phyloP scores from a whole-genome alignment of 2,797 vertebrate genomes.

The Mormyrus hasselquistii region DNA sequence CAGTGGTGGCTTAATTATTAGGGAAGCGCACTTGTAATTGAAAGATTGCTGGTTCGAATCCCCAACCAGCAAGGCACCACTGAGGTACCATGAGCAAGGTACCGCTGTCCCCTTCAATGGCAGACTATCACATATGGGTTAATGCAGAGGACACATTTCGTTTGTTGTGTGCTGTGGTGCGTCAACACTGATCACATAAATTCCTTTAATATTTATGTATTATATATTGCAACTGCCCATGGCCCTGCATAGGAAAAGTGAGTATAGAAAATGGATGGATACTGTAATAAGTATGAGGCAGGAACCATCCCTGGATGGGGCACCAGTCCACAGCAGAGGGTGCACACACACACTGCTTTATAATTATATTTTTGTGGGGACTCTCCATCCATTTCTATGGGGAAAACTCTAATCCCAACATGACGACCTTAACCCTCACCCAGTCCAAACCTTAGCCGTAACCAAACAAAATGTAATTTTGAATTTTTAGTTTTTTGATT shows the following conservation, averaged over 20 bases:
- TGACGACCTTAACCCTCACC: background rate
- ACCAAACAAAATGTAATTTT: too few species aligned
- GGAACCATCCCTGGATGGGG: background rate
- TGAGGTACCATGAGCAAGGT: background rate
- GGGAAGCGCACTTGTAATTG: background rate
- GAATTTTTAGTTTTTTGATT: too few species aligned
- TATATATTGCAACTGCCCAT: background rate
- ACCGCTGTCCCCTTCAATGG: background rate
- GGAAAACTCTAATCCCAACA: background rate
- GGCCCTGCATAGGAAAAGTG: background rate
- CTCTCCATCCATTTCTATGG: background rate
- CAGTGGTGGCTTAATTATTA: background rate
- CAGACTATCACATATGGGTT: background rate
- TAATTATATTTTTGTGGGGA: background rate
- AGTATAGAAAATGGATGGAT: background rate
- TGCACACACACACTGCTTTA: background rate
- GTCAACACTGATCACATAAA: background rate
- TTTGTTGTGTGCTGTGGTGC: too few species aligned
- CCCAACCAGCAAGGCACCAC: too few species aligned
- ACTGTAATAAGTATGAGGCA: background rate
- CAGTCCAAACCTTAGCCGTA: background rate
- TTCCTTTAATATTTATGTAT: background rate
- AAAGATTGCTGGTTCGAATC: background rate
- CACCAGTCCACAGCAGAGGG: background rate
- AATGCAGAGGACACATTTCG: background rate